Evolutionary conservation across 2,888 invertebrate genomes (phyloP).

Genomic region (Rutpela maculata): DNA sequence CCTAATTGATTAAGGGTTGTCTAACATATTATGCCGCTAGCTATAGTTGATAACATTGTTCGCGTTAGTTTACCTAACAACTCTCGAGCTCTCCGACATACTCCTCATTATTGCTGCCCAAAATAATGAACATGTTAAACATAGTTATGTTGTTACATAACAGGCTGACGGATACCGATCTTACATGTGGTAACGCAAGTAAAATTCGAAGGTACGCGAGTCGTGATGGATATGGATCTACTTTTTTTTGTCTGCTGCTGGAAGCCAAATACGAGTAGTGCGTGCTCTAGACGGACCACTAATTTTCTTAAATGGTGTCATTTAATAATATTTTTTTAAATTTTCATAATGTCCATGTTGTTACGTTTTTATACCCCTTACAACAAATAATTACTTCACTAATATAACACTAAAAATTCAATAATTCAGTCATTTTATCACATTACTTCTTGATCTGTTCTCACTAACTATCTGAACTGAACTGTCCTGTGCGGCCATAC

Average conservation of each 20-base stretch:
- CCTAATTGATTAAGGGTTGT: slow-evolving; percentile 51
- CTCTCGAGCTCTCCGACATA: slow-evolving; percentile 50
- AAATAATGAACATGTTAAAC: slow-evolving; percentile 51
- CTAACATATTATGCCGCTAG: slow-evolving; percentile 48
- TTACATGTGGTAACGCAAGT: neutral
- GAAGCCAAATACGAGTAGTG: neutral
- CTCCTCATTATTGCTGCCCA: slow-evolving; percentile 50
- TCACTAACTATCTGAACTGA: too few species aligned
- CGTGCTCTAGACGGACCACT: too few species aligned
- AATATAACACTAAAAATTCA: too few species aligned
- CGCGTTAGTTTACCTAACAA: slow-evolving; percentile 52
- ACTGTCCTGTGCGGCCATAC: too few species aligned
- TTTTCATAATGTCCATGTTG: too few species aligned
- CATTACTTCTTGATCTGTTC: too few species aligned
- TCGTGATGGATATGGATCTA: neutral
- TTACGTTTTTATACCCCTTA: too few species aligned
- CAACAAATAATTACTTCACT: too few species aligned
- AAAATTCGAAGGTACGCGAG: neutral
- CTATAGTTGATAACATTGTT: slow-evolving; percentile 52
- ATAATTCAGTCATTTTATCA: too few species aligned
- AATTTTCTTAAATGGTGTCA: too few species aligned
- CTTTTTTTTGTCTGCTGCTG: neutral
- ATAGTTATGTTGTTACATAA: slow-evolving; percentile 44
- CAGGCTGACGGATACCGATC: slow-evolving; percentile 7
- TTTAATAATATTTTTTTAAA: too few species aligned